Evolutionary conservation across 92 coral and sea anemone genomes (phyloP).

Genomic region (Diadumene lineata): DNA sequence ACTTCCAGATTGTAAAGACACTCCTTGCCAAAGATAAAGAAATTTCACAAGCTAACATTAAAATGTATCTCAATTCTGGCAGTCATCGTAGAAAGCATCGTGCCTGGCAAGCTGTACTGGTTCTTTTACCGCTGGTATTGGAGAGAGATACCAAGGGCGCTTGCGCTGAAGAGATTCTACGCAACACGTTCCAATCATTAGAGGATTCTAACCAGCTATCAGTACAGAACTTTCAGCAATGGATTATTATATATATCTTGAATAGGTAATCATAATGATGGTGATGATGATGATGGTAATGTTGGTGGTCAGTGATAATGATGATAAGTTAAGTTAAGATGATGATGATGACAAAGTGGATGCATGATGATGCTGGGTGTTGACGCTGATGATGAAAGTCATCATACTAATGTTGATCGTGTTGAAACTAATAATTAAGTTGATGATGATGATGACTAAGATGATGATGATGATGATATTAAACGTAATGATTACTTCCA

Average conservation of each 20-base stretch:
- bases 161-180: conserved; percentile 55
- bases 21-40: conserved; percentile 58
- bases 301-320: background rate
- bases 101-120: conserved; percentile 80
- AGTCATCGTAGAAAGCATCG: conserved; percentile 85
- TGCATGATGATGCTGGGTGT: background rate
- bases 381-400: background rate
- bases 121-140: conserved; percentile 51
- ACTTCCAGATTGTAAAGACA: conserved; percentile 32
- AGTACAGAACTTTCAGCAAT: conserved; percentile 79
- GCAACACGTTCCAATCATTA: conserved; percentile 51
- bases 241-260: conserved; percentile 63
- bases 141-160: conserved; percentile 21
- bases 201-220: conserved; percentile 70
- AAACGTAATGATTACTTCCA: conserved; percentile 28
- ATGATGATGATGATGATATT: conserved; percentile 20
- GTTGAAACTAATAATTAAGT: background rate
- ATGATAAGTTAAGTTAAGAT: background rate
- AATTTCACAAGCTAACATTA: conserved; percentile 47
- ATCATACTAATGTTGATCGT: background rate
- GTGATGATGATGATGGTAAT: background rate
- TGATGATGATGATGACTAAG: background rate
- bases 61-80: conserved; percentile 71
- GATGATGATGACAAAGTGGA: background rate
- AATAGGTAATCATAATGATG: conserved; percentile 34